Base-by-base conservation (phyloP, 2,888 invertebrate genomes). In the Zaprionus obscuricornis region DNA sequence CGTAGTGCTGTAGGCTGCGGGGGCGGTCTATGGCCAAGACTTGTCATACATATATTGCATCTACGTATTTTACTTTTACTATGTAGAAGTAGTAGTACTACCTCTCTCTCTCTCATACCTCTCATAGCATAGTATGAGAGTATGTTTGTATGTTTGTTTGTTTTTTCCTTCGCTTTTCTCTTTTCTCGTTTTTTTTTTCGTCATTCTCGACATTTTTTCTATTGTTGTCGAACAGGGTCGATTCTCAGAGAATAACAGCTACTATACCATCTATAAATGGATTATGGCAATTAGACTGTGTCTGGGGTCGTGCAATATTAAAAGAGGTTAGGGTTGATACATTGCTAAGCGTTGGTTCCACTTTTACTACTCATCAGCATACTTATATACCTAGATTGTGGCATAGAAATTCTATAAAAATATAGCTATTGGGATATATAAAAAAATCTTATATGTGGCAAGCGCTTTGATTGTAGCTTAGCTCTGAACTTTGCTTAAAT, bases 281-380 rank as follows among this genome's bases (percentile, higher is more conserved):
- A 89, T 89, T 89, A 89, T 86, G 88, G 88, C 89, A 89, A 89
- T 89, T 89, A 89, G 87, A 87, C 84, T 68, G 29, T 40, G 34
- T 43, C 39, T 51, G 67, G n/a, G n/a, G 16, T 3, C 13, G 11
- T n/a, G 22, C 5, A 1, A n/a, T 29, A 43, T 47, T 33, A 22
- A 13, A 0, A 7, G 18, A 14, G 31, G 4, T 7, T 40, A 51
- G 37, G 22, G 11, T 26, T 40, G 37, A n/a, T n/a, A n/a, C n/a
- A n/a, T n/a, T n/a, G n/a, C n/a, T n/a, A n/a, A n/a, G n/a, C n/a
- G n/a, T n/a, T n/a, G n/a, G n/a, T n/a, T n/a, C n/a, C n/a, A n/a
- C n/a, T n/a, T n/a, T n/a, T n/a, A n/a, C n/a, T n/a, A n/a, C n/a
- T n/a, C n/a, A n/a, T n/a, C n/a, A n/a, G n/a, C n/a, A n/a, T n/a